These are phyloP conservation scores for Leptinotarsa lineolata DNA, from an alignment of 1,140 invertebrate genomes.

Conservation along the genomic window DNA sequence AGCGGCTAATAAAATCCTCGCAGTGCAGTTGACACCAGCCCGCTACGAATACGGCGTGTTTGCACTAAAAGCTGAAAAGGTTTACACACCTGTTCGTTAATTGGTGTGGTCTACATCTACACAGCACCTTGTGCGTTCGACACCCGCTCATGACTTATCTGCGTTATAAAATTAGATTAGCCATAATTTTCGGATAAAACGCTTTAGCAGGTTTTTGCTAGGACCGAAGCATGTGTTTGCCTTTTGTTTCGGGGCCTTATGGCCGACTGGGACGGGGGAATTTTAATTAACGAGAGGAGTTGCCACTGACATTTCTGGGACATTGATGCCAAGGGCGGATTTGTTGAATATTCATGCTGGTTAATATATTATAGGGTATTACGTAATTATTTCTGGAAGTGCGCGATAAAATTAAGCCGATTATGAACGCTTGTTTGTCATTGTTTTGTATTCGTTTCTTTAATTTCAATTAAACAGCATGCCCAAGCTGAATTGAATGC, in stretches of 20 bases:
- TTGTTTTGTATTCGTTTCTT: no score
- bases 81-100: constrained; percentile 6
- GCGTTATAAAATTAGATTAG: background rate
- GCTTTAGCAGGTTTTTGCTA: constrained; percentile 5
- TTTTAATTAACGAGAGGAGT: background rate
- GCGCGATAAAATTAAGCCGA: no score
- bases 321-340: background rate
- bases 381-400: no score
- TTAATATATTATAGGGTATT: no score
- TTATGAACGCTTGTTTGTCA: no score
- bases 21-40: background rate
- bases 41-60: background rate
- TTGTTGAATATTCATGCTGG: no score
- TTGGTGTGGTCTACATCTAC: constrained; percentile 7
- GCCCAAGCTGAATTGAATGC: no score
- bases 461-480: no score
- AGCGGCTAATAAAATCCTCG: background rate
- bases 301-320: background rate
- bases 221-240: background rate
- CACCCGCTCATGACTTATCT: constrained; percentile 5
- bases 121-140: constrained; percentile 5
- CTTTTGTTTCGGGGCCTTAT: background rate
- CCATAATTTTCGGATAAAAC: constrained; percentile 2
- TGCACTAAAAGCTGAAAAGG: background rate
- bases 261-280: background rate